These are phyloP conservation scores for Omphaloscelis lunosa DNA, from an alignment of 2,888 invertebrate genomes.

Conservation along the genomic window DNA sequence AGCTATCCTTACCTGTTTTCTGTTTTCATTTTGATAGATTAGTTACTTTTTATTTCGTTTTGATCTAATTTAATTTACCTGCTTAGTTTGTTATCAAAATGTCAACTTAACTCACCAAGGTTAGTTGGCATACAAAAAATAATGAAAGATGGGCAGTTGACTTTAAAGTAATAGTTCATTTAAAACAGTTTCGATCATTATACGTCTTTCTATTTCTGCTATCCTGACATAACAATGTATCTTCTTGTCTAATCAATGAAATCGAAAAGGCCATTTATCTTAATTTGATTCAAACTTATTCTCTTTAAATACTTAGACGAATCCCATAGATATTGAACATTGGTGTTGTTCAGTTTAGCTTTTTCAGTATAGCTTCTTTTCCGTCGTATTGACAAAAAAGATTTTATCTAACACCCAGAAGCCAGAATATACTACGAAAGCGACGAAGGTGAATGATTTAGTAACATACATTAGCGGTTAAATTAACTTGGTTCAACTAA, in stretches of 20 bases:
- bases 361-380: too few species aligned
- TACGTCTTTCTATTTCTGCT: neutral
- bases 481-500: neutral
- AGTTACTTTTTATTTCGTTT: neutral
- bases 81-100: neutral
- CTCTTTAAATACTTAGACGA: neutral
- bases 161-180: neutral
- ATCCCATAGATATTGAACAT: neutral
- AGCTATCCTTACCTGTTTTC: too few species aligned
- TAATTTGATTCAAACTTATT: neutral
- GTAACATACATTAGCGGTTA: neutral
- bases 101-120: too few species aligned
- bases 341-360: too few species aligned
- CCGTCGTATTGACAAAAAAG: neutral
- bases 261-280: constrained; percentile 2
- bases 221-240: neutral
- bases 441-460: neutral
- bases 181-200: neutral
- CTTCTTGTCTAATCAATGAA: constrained; percentile 15
- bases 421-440: neutral
- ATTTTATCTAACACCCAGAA: neutral
- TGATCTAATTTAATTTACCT: neutral
- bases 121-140: neutral
- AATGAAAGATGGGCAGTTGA: neutral
- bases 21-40: neutral